These are phyloP conservation scores for Arion vulgaris DNA, from an alignment of 1,140 invertebrate genomes.

Conservation along the genomic window DNA sequence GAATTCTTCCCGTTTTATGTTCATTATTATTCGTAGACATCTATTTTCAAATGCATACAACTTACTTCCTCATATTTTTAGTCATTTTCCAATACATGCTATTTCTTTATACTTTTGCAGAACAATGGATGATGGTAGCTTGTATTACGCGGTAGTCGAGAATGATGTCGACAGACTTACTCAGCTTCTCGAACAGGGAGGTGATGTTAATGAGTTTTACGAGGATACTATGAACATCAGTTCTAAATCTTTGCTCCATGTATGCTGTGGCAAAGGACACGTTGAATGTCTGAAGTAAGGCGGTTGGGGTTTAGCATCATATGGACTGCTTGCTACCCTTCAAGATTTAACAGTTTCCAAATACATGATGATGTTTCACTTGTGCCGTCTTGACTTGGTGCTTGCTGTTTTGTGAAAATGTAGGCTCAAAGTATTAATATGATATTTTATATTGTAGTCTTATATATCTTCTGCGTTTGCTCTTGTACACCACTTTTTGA, in stretches of 20 bases:
- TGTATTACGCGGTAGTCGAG: constrained; percentile 52
- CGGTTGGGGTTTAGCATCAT: not conserved
- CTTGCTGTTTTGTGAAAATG: too few species aligned
- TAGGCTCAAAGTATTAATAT: too few species aligned
- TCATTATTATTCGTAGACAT: too few species aligned
- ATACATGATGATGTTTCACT: too few species aligned
- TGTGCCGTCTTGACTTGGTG: too few species aligned
- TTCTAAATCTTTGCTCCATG: constrained; percentile 57
- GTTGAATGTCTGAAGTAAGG: constrained; percentile 52
- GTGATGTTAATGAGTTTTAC: constrained; percentile 52
- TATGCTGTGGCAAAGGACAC: constrained; percentile 57
- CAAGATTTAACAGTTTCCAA: not conserved
- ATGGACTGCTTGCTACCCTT: not conserved
- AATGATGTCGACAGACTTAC: constrained; percentile 43
- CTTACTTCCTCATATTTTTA: too few species aligned
- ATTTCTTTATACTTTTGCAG: not conserved
- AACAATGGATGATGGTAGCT: not conserved
- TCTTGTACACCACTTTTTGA: too few species aligned
- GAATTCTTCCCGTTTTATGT: too few species aligned
- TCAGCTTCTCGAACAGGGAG: constrained; percentile 47
- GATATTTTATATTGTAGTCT: too few species aligned
- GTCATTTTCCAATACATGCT: too few species aligned
- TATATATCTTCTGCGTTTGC: too few species aligned
- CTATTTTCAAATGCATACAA: too few species aligned
- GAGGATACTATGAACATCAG: constrained; percentile 55